Base-by-base conservation (phyloP, 2,797 vertebrate species). In the Galaxias olidus region DNA sequence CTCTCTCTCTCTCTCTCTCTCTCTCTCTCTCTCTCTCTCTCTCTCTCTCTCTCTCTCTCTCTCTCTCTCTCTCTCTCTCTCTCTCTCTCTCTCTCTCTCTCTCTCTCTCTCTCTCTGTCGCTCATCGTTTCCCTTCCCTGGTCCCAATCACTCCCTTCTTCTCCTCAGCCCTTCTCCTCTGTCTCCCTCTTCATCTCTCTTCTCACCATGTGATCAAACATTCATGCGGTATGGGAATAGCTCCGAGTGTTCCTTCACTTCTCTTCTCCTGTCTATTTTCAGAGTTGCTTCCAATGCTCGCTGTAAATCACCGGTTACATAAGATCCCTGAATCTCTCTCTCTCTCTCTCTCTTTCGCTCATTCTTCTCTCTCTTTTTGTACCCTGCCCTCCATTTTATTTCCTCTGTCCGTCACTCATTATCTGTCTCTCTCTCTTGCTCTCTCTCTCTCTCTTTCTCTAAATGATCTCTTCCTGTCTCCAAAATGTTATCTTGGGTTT, bases 211-310 rank as follows among this genome's bases (percentile, higher is more conserved):
- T 85, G 84, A 89, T 90, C 89, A 92, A 90, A 90, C 88, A 91
- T 91, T 90, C 76, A 91, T 91, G 82, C 66, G 68, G 72, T 80
- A 78, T 78, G 88, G 87, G 89, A 90, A 89, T 81, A 79, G 83
- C 86, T 88, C 74, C 41, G 81, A 90, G 88, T 87, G 86, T 88
- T 90, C 81, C 82, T 89, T 80, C 82, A 81, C 84, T 90, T 87
- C 86, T 88, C 63, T 71, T 71, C 71, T 68, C 86, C 81, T 83
- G 84, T 90, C 91, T 92, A 90, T 92, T 92, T 92, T 85, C 86
- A 86, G 84, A 81, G 81, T 79, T 86, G 84, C 83, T 84, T 90
- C 86, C 80, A 85, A 78, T 78, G 82, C 72, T 20, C 78, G 74
- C 84, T 86, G 79, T 87, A 90, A 87, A 89, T 90, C 88, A 87